Evolutionary conservation across 2,888 invertebrate genomes (phyloP).

Genomic region (Hedya salicella): DNA sequence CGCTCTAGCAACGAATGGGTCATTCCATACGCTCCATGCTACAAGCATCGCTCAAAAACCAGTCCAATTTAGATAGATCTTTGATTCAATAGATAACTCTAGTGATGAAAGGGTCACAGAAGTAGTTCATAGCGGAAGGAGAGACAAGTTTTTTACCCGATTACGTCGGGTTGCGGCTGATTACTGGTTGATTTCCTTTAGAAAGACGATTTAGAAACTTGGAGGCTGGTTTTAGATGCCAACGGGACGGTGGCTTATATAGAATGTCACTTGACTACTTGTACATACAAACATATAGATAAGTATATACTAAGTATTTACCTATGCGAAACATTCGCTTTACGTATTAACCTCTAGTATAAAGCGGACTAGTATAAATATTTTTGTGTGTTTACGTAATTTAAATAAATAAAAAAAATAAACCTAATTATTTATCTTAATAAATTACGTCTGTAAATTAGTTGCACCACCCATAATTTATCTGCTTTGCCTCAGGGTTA

Average conservation of each 20-base stretch:
- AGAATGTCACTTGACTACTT: background rate
- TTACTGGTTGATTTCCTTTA: slow-evolving; percentile 33
- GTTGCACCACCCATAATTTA: no score
- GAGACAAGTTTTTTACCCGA: slow-evolving; percentile 57
- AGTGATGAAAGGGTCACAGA: slow-evolving; percentile 50
- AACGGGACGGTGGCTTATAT: background rate
- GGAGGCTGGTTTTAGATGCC: slow-evolving; percentile 5
- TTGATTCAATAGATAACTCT: slow-evolving; percentile 47
- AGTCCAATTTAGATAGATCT: slow-evolving; percentile 43
- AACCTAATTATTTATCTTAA: no score
- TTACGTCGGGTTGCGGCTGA: slow-evolving; percentile 50
- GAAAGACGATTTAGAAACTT: slow-evolving; percentile 26
- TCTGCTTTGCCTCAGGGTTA: no score
- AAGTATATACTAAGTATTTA: no score
- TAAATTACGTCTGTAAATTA: no score
- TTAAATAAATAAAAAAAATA: no score
- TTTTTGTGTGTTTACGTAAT: no score
- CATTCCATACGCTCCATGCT: no score
- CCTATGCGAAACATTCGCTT: no score
- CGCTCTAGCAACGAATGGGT: background rate
- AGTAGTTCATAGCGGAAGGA: slow-evolving; percentile 50
- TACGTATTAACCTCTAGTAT: no score
- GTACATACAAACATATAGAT: no score
- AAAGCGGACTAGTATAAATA: no score
- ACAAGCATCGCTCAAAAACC: background rate